phyloP scores from a whole-genome alignment of 2,113 vertebrate species.

The Meles meles region DNA sequence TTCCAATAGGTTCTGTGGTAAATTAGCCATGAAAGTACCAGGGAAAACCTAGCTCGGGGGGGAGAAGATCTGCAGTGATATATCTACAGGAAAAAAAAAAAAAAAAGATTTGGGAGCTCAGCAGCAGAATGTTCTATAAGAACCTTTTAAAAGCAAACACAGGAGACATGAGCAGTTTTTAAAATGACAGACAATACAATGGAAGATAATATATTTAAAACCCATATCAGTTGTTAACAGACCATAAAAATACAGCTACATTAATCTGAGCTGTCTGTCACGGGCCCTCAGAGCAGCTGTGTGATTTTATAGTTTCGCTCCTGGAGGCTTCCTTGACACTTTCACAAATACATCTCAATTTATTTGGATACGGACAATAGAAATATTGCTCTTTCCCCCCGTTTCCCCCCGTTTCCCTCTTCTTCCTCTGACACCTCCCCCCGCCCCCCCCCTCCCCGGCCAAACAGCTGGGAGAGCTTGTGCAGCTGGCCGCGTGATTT shows the following conservation, averaged over 20 bases:
- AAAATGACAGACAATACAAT: conserved; percentile 84
- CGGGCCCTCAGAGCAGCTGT: conserved; percentile 77
- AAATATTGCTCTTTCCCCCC: conserved; percentile 66
- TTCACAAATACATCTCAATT: conserved; percentile 84
- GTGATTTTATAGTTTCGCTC: conserved; percentile 80
- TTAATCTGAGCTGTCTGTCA: conserved; percentile 85
- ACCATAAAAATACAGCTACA: conserved; percentile 84
- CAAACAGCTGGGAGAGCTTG: background rate
- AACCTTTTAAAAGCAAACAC: conserved; percentile 82
- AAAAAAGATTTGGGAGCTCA: conserved; percentile 57
- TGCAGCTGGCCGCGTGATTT: rapidly evolving
- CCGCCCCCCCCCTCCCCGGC: rapidly evolving
- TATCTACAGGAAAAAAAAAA: conserved; percentile 42
- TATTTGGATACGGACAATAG: conserved; percentile 80
- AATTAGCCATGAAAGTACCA: conserved; percentile 78
- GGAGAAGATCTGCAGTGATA: conserved; percentile 24
- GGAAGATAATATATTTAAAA: conserved; percentile 87
- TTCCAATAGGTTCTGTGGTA: conserved; percentile 62
- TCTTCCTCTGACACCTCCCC: background rate
- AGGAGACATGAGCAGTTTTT: conserved; percentile 81
- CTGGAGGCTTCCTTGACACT: conserved; percentile 78
- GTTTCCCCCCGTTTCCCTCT: background rate
- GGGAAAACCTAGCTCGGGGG: conserved; percentile 54
- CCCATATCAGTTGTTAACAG: conserved; percentile 86
- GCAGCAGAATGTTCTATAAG: conserved; percentile 75